Base-by-base conservation (phyloP, 2,888 invertebrate species). In the Helobdella robusta region DNA sequence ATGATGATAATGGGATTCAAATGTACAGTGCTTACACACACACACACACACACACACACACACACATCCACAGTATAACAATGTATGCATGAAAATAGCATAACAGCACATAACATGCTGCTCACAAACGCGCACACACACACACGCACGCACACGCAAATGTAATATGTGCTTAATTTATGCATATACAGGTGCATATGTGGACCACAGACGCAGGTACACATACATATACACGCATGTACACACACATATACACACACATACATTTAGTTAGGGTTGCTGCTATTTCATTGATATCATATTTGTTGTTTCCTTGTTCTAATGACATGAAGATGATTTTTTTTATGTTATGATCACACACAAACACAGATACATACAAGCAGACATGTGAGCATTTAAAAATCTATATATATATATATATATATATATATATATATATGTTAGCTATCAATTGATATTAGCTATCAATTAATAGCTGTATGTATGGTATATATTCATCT, bases 131-230 rank as follows among this genome's bases (percentile, higher is more conserved):
- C 44, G 44, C 44, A 40, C 44, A n/a, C 44, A 40, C 44, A 40
- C 44, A n/a, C 44, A 40, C 44, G 44, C 44, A 40, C 44, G n/a
- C n/a, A 40, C 44, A 40, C 44, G n/a, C 44, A n/a, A 40, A 40
- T n/a, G n/a, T n/a, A 40, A 11, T 15, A 40, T 11, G n/a, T 40
- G 44, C n/a, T 40, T 15, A 40, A 15, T 40, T 40, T n/a, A 40
- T 40, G 73, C 67, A 48, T 65, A 32, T 68, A 44, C 32, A 32
- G 35, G 32, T 59, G 36, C 20, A 59, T 25, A 32, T 59, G 32
- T 66, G 34, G 18, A 46, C 48, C 18, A 63, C 63, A 52, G 28
- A 52, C 2, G 20, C 20, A 52, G 32, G 4, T 28, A 63, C 32
- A 50, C 15, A 52, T 5, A 63, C 23, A 63, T 20, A 52, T 20